Conservation (phyloP, 1,140 invertebrate genomes). For the Saccostrea glomerata region DNA sequence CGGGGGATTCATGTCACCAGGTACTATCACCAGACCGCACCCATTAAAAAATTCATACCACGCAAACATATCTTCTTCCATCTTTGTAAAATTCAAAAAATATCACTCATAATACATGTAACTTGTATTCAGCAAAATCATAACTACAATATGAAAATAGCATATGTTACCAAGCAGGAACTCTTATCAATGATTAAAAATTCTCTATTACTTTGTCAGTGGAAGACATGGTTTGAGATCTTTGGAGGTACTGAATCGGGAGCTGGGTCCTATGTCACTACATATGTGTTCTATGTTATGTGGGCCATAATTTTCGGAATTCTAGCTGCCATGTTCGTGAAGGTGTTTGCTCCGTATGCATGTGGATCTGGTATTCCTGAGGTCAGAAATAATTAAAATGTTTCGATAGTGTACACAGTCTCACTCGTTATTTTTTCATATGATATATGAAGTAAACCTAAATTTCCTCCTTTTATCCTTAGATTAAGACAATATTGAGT, state of each 20-base stretch:
- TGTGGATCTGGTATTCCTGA: slow-evolving; percentile 99
- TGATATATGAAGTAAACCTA: too few relatives aligned
- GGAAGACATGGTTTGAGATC: slow-evolving; percentile 96
- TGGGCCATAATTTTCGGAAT: slow-evolving; percentile 96
- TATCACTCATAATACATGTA: background rate
- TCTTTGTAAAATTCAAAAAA: too few relatives aligned
- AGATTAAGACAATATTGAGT: slow-evolving; percentile 99
- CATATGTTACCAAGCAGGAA: too few relatives aligned
- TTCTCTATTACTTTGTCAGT: slow-evolving; percentile 82
- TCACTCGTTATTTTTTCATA: too few relatives aligned
- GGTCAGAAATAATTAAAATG: slow-evolving; percentile 79
- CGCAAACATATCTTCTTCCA: too few relatives aligned
- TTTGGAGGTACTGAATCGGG: slow-evolving; percentile 82
- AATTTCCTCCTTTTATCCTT: background rate
- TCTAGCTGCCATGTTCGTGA: slow-evolving; percentile 94
- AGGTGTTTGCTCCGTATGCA: slow-evolving; percentile 99
- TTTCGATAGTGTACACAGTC: background rate
- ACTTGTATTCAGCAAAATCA: slow-evolving; percentile 43
- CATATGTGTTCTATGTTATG: slow-evolving; percentile 95
- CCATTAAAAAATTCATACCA: too few relatives aligned
- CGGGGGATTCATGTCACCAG: slow-evolving; percentile 84
- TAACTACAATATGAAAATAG: too few relatives aligned
- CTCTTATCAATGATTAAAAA: too few relatives aligned
- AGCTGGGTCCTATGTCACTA: slow-evolving; percentile 92
- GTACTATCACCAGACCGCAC: slow-evolving; percentile 39